A percentile compares a stretch with the other conserved stretches of the same genome.
phyloP scores from a whole-genome alignment of 2,797 vertebrate species.

The Rhincodon typus region DNA sequence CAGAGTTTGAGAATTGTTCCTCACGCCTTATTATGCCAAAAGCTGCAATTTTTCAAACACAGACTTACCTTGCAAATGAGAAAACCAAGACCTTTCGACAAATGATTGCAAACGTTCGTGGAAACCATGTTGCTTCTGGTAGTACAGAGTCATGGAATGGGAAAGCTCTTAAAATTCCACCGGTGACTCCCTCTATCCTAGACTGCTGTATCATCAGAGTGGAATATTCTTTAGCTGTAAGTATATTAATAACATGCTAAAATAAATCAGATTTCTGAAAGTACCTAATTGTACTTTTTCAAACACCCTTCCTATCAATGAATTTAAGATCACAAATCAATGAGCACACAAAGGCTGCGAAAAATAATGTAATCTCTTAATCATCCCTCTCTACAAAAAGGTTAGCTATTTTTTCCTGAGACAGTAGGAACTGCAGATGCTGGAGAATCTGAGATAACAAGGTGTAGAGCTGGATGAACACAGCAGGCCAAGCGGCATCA shows the following conservation, averaged over 20 bases:
- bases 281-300: background rate
- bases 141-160: slow-evolving; percentile 70
- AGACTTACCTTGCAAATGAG: slow-evolving; percentile 65
- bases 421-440: too few species aligned
- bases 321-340: background rate
- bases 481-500: too few species aligned
- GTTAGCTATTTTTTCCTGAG: background rate
- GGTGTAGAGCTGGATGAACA: too few species aligned
- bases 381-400: background rate
- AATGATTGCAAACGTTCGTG: slow-evolving; percentile 66
- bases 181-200: slow-evolving; percentile 67
- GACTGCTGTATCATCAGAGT: slow-evolving; percentile 69
- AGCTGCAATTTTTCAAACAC: slow-evolving; percentile 73
- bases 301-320: background rate
- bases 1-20: slow-evolving; percentile 71
- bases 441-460: too few species aligned
- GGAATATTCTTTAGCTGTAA: slow-evolving; percentile 69
- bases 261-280: background rate
- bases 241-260: slow-evolving; percentile 42
- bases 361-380: background rate
- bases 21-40: slow-evolving; percentile 73
- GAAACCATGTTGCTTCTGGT: slow-evolving; percentile 68
- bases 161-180: slow-evolving; percentile 68
- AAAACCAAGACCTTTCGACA: slow-evolving; percentile 64
- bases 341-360: background rate